Evolutionary conservation across 2,888 invertebrate species (phyloP).

Genomic region (Caenorhabditis plicata): DNA sequence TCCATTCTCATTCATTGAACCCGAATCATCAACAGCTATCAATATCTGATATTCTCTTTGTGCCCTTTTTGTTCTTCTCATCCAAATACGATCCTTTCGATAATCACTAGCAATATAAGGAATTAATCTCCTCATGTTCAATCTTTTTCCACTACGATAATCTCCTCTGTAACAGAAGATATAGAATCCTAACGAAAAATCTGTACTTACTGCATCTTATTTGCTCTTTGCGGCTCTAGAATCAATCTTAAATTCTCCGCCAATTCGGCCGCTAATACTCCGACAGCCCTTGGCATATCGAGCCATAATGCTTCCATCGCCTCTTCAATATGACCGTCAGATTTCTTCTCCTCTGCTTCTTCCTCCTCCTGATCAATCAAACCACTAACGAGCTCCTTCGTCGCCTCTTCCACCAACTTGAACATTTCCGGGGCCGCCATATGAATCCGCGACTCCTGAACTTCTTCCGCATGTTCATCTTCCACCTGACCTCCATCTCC

Average conservation of each 20-base stretch:
- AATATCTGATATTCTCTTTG: slow-evolving; percentile 87
- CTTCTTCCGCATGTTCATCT: slow-evolving; percentile 20
- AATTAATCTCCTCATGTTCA: slow-evolving; percentile 97
- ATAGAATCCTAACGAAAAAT: not conserved
- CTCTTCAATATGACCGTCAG: too few relatives aligned
- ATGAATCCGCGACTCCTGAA: slow-evolving; percentile 34
- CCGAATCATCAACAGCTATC: slow-evolving; percentile 93
- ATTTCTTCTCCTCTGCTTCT: not conserved
- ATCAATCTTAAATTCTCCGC: slow-evolving; percentile 91
- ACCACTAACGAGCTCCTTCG: slow-evolving; percentile 32
- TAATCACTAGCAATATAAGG: slow-evolving; percentile 98
- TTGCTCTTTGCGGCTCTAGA: slow-evolving; percentile 89
- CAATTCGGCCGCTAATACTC: slow-evolving; percentile 77
- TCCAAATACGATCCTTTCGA: slow-evolving; percentile 97
- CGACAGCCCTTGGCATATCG: slow-evolving; percentile 50
- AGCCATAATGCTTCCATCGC: slow-evolving; percentile 53
- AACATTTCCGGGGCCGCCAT: slow-evolving; percentile 39
- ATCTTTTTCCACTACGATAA: slow-evolving; percentile 89
- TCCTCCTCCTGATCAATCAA: slow-evolving; percentile 9
- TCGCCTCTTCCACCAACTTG: slow-evolving; percentile 31
- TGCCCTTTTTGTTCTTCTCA: slow-evolving; percentile 89
- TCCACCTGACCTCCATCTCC: slow-evolving; percentile 26
- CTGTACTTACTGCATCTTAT: slow-evolving; percentile 74
- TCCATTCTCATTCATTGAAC: slow-evolving; percentile 72
- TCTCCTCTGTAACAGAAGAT: slow-evolving; percentile 74